These are phyloP conservation scores for Epinephelus cyanopodus DNA, from an alignment of 2,113 vertebrate genomes.

Conservation along the genomic window DNA sequence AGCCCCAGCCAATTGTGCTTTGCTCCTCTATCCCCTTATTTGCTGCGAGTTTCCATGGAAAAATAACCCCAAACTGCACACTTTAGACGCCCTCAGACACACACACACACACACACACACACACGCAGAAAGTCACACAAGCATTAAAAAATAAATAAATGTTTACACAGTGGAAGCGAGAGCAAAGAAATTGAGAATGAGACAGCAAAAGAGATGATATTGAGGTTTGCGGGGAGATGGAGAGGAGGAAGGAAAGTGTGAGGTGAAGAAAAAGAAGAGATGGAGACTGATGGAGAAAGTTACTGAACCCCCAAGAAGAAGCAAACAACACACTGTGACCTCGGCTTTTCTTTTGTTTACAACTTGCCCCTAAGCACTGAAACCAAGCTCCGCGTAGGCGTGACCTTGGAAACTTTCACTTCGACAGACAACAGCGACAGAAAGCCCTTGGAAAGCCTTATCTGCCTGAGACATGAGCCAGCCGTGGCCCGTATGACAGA, in stretches of 20 bases:
- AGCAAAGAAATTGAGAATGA: slow-evolving; percentile 1
- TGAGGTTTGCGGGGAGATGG: background rate
- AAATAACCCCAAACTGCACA: slow-evolving; percentile 22
- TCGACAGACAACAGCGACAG: slow-evolving; percentile 21
- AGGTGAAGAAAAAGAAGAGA: background rate
- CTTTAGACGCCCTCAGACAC: background rate
- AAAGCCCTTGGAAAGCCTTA: slow-evolving; percentile 38
- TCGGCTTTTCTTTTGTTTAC: slow-evolving; percentile 33
- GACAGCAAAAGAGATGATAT: slow-evolving; percentile 10
- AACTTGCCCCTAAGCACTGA: slow-evolving; percentile 27
- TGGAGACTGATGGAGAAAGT: slow-evolving; percentile 4
- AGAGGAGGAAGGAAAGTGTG: background rate
- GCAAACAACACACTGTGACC: slow-evolving; percentile 8
- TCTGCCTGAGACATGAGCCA: slow-evolving; percentile 49
- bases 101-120: background rate
- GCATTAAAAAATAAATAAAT: background rate
- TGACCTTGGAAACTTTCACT: slow-evolving; percentile 51
- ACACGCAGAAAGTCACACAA: background rate
- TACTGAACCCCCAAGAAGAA: background rate
- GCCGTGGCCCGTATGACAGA: slow-evolving; percentile 43
- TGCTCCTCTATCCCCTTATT: slow-evolving; percentile 44
- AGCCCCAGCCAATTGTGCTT: slow-evolving; percentile 50
- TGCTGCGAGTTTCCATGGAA: slow-evolving; percentile 21
- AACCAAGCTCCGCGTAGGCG: background rate
- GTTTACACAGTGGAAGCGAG: slow-evolving; percentile 1